phyloP scores from a whole-genome alignment of 2,888 invertebrate species.

The Nemurella pictetii region DNA sequence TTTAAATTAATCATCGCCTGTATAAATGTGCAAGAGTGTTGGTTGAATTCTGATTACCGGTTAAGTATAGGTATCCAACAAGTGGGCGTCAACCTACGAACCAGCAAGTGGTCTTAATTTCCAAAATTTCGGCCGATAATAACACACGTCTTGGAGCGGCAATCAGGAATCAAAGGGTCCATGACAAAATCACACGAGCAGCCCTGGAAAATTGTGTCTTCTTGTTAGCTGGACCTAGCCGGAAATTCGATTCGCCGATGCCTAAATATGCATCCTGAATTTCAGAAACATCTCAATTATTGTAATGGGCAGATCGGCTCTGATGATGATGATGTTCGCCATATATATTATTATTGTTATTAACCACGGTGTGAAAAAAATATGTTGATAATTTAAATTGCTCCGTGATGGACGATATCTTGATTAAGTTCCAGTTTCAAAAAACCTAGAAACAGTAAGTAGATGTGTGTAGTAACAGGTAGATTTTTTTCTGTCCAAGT shows the following conservation, averaged over 20 bases:
- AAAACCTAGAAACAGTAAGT: neutral
- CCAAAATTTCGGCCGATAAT: neutral
- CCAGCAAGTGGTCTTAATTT: constrained; percentile 20
- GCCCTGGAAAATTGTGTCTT: neutral
- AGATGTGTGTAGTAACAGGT: too few relatives aligned
- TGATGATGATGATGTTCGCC: neutral
- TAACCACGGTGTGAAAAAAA: neutral
- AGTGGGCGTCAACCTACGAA: neutral
- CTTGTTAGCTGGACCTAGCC: neutral
- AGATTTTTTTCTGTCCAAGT: too few relatives aligned
- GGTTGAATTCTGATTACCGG: constrained; percentile 3
- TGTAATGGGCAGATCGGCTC: neutral
- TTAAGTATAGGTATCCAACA: constrained; percentile 23
- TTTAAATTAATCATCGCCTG: constrained; percentile 30
- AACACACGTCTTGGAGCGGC: neutral
- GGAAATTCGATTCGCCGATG: neutral
- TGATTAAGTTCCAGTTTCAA: neutral
- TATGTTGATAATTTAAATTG: neutral
- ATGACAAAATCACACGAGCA: neutral
- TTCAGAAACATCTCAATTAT: neutral
- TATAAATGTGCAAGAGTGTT: neutral
- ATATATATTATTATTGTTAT: neutral
- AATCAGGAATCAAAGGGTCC: neutral
- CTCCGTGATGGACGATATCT: neutral
- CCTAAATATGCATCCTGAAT: neutral